Evolutionary conservation across 2,888 invertebrate species (phyloP), one percentile per base, ranked within the genome.

Genomic region (Didymodactylos carnosus): DNA sequence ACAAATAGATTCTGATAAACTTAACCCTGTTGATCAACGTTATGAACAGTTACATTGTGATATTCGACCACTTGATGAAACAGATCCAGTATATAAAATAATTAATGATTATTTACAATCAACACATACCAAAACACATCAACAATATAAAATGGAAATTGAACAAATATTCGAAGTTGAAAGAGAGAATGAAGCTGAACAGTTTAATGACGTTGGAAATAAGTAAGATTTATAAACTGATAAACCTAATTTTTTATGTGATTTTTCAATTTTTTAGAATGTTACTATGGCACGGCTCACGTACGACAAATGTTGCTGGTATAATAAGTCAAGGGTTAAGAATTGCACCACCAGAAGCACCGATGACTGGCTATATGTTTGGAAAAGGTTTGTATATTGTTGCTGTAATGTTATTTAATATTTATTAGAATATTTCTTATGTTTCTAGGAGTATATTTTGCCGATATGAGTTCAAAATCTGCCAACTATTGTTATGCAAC

Each of bases 341-440:
- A 78, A 97, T 98, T 80, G 97, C 98, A 19, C 97, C 98, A 0
- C 94, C 95, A 0, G 97, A 98, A 84, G 98, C 97, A 0, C 97
- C 97, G 0, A 89, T 88, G 76, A 75, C 75, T 6, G 75, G 75
- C 19, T 75, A 75, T 39, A 75, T 75, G 75, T 98, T 98, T 84
- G 97, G 97, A 76, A 98, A 97, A 85, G 98, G 95, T 72, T 80
- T 86, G 75, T 94, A 94, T 84, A 95, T 97, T 84, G 95, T 95
- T 14, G 97, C 98, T 83, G 95, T 95, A n/a, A n/a, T n/a, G n/a
- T n/a, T n/a, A n/a, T n/a, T n/a, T n/a, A n/a, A n/a, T n/a, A n/a
- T n/a, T n/a, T n/a, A n/a, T n/a, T n/a, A n/a, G n/a, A n/a, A n/a
- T n/a, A n/a, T n/a, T n/a, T n/a, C n/a, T n/a, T n/a, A n/a, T n/a